A percentile compares a stretch with the other conserved stretches of the same genome.
Conservation (phyloP, 2,888 invertebrate genomes). For the Drosophila paramelanica region DNA sequence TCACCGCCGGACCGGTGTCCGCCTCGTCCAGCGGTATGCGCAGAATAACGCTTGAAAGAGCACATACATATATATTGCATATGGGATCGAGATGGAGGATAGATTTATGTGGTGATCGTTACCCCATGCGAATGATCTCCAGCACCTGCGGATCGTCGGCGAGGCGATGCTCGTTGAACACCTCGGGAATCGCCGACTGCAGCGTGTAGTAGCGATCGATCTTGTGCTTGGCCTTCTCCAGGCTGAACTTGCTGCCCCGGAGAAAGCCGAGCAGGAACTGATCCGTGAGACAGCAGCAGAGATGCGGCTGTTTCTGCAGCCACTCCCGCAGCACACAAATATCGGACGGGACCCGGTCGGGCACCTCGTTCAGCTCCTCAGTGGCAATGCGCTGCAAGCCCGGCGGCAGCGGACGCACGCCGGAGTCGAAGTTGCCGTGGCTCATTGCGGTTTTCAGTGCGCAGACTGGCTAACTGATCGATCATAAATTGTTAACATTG, state of each 20-base stretch:
- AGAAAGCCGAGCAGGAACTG: conserved; percentile 86
- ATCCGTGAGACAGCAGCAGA: conserved; percentile 83
- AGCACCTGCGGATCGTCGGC: conserved; percentile 76
- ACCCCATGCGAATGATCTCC: conserved; percentile 82
- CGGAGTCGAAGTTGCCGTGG: not conserved
- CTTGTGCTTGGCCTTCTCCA: conserved; percentile 87
- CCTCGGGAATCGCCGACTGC: conserved; percentile 87
- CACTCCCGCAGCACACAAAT: conserved; percentile 85
- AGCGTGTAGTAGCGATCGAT: conserved; percentile 87
- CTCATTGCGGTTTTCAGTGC: conserved; percentile 26
- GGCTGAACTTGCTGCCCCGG: conserved; percentile 86
- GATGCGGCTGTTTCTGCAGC: conserved; percentile 86
- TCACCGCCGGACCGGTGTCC: conserved; percentile 85
- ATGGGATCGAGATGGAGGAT: not conserved
- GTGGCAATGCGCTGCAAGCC: conserved; percentile 83
- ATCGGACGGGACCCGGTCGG: conserved; percentile 78
- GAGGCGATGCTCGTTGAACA: conserved; percentile 84
- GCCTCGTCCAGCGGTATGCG: conserved; percentile 80
- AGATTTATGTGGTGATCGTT: not conserved
- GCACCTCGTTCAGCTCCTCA: conserved; percentile 86
- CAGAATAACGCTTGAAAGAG: conserved; percentile 60
- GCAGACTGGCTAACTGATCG: conserved; percentile 31
- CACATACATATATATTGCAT: not conserved
- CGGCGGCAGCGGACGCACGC: conserved; percentile 43
- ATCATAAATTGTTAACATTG: conserved; percentile 13